These are phyloP conservation scores for Drosophila quadrilineata DNA, from an alignment of 1,140 invertebrate species.

Conservation along the genomic window DNA sequence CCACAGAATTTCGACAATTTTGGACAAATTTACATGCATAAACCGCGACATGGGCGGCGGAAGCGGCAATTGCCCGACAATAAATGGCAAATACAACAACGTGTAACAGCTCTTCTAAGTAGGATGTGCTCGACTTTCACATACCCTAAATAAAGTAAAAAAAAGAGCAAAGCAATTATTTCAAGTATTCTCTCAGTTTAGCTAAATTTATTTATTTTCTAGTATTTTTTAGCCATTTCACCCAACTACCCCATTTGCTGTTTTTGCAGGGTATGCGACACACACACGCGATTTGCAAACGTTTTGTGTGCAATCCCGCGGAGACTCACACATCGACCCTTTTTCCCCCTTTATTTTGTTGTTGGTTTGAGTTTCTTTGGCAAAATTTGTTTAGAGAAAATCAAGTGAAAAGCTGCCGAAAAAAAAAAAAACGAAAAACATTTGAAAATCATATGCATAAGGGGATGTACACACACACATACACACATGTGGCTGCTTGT, in stretches of 20 bases:
- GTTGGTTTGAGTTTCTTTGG: no score
- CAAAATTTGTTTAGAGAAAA: conserved; percentile 63
- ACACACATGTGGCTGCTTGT: conserved; percentile 43
- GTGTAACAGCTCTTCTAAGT: background rate
- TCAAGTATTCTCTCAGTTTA: background rate
- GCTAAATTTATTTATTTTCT: background rate
- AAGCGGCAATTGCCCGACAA: conserved; percentile 70
- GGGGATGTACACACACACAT: conserved; percentile 1
- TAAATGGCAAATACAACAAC: conserved; percentile 35
- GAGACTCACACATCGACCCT: conserved; percentile 43
- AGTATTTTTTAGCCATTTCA: background rate
- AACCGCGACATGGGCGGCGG: conserved; percentile 57
- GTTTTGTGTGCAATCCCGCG: conserved; percentile 28
- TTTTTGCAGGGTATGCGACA: conserved; percentile 8
- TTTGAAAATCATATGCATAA: conserved; percentile 65
- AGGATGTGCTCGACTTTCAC: background rate
- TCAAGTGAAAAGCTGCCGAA: conserved; percentile 57
- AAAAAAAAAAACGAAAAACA: conserved; percentile 44
- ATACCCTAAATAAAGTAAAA: no score
- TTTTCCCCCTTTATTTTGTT: conserved; percentile 54
- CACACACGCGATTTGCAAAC: conserved; percentile 59
- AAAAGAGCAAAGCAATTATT: no score
- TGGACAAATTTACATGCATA: conserved; percentile 78
- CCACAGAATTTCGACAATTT: conserved; percentile 79
- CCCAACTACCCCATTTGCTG: background rate